These are phyloP conservation scores for Apteryx mantelli DNA, from an alignment of 2,113 vertebrate genomes.

Conservation along the genomic window DNA sequence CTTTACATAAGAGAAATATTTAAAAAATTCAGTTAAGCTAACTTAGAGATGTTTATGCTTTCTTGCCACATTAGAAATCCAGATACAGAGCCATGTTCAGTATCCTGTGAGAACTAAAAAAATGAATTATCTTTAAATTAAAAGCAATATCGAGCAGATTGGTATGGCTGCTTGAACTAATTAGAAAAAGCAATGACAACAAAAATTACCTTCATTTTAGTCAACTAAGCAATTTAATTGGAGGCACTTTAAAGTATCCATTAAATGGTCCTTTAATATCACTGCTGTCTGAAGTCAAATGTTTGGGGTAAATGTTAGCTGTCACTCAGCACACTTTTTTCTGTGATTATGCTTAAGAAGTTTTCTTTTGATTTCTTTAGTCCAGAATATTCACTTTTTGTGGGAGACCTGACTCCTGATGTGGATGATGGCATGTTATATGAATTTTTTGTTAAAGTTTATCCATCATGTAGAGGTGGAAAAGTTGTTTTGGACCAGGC, in stretches of 20 bases:
- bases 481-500: slow-evolving; percentile 93
- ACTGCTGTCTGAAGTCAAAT: background rate
- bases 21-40: background rate
- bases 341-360: slow-evolving; percentile 6
- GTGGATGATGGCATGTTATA: slow-evolving; percentile 97
- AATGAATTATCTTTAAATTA: background rate
- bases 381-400: slow-evolving; percentile 92
- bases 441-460: slow-evolving; percentile 95
- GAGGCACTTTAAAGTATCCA: background rate
- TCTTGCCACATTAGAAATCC: background rate
- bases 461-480: slow-evolving; percentile 90
- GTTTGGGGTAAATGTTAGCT: background rate
- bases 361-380: slow-evolving; percentile 69
- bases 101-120: background rate
- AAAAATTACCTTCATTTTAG: background rate
- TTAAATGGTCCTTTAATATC: background rate
- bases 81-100: background rate
- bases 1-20: background rate
- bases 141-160: background rate
- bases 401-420: slow-evolving; percentile 91
- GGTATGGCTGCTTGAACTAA: background rate
- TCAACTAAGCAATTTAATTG: background rate
- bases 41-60: background rate
- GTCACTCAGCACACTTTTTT: background rate
- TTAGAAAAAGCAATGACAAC: background rate